Percentiles rank a stretch among this genome's conserved stretches.
Conservation (phyloP, 2,888 invertebrate genomes). For the Chrysopilus asiliformis region DNA sequence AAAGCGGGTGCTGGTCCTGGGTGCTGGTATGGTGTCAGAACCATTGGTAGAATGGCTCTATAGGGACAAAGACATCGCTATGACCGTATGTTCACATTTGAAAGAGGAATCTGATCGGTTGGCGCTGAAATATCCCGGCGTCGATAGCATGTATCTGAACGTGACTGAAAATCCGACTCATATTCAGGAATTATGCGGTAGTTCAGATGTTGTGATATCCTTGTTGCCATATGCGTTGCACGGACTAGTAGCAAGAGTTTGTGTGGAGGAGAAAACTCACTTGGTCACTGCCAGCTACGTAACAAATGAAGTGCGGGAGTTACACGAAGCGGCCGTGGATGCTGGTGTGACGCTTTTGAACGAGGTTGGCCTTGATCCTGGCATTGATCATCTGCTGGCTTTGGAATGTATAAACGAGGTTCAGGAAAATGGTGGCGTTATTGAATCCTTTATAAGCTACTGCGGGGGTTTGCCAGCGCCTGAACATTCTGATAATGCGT, state of each 20-base stretch:
- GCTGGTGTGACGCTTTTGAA: conserved; percentile 90
- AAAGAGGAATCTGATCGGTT: conserved; percentile 81
- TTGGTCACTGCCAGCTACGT: conserved; percentile 96
- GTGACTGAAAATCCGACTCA: conserved; percentile 60
- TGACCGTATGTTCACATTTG: conserved; percentile 76
- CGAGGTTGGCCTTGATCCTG: conserved; percentile 95
- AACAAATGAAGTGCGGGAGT: conserved; percentile 63
- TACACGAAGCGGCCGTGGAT: conserved; percentile 72
- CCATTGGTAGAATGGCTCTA: conserved; percentile 91
- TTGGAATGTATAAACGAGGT: conserved; percentile 93
- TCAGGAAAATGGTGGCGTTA: conserved; percentile 74
- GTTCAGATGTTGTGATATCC: conserved; percentile 68
- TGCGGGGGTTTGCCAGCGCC: conserved; percentile 97
- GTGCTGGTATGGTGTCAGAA: conserved; percentile 88
- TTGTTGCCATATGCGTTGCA: conserved; percentile 86
- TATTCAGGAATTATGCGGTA: conserved; percentile 50
- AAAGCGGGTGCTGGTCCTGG: conserved; percentile 75
- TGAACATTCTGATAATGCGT: conserved; percentile 82
- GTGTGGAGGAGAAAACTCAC: conserved; percentile 74
- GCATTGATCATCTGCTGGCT: conserved; percentile 95
- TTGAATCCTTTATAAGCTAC: conserved; percentile 91
- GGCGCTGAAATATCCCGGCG: conserved; percentile 60
- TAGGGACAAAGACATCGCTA: conserved; percentile 63
- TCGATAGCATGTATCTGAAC: conserved; percentile 70
- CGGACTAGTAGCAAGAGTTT: conserved; percentile 70